These are phyloP conservation scores for Pocillopora meandrina DNA, from an alignment of 92 coral and sea anemone species.

Conservation along the genomic window DNA sequence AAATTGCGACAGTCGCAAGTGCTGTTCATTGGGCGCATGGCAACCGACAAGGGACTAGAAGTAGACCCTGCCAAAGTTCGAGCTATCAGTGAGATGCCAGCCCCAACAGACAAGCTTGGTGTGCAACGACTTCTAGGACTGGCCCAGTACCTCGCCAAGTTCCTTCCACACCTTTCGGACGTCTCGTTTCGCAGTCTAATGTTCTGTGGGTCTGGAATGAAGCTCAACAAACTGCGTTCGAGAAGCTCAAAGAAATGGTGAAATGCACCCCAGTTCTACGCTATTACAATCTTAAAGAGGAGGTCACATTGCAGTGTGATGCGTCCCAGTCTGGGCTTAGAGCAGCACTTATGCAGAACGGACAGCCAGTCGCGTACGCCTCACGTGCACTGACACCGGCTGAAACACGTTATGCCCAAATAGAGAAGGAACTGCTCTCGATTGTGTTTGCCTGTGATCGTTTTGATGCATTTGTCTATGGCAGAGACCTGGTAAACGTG, in stretches of 20 bases:
- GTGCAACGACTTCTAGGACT: constrained; percentile 63
- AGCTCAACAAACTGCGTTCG: constrained; percentile 53
- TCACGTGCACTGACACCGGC: constrained; percentile 57
- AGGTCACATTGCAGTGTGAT: constrained; percentile 63
- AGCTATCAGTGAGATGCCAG: constrained; percentile 60
- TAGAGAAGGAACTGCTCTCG: constrained; percentile 61
- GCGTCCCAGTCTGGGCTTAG: constrained; percentile 63
- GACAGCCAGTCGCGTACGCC: constrained; percentile 60
- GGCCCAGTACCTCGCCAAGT: constrained; percentile 60
- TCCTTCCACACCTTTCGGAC: constrained; percentile 59
- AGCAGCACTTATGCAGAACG: constrained; percentile 57
- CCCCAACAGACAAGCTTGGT: constrained; percentile 60
- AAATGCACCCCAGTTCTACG: constrained; percentile 47
- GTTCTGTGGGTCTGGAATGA: constrained; percentile 49
- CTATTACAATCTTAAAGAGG: constrained; percentile 42
- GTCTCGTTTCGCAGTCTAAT: constrained; percentile 48
- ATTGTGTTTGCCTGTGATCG: constrained; percentile 47
- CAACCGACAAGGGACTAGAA: no score
- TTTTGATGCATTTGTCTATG: constrained; percentile 57
- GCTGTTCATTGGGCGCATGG: constrained; percentile 52
- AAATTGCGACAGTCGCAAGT: constrained; percentile 50
- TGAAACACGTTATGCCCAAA: constrained; percentile 47
- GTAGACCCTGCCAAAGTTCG: constrained; percentile 58
- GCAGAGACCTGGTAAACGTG: constrained; percentile 39
- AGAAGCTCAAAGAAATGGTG: constrained; percentile 57